Evolutionary conservation across 2,888 invertebrate species (phyloP).

Genomic region (Oconnorella tubifera): DNA sequence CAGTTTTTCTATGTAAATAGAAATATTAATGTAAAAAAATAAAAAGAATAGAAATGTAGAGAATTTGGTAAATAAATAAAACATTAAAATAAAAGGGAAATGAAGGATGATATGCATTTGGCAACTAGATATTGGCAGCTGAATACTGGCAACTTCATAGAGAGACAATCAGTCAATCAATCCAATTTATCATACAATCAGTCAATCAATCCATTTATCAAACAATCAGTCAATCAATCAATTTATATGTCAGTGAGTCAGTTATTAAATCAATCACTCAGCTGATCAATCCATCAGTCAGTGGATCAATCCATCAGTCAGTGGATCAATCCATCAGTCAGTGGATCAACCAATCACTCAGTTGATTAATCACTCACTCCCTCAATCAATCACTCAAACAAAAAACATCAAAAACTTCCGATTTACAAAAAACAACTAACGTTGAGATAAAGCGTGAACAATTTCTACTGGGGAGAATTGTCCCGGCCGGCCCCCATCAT

Average conservation of each 20-base stretch:
- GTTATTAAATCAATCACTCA: neutral
- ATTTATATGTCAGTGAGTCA: neutral
- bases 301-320: neutral
- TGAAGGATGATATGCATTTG: no score
- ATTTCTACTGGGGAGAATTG: neutral
- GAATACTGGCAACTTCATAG: no score
- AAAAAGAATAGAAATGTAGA: no score
- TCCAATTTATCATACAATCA: neutral
- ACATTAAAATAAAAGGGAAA: no score
- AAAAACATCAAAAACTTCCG: no score
- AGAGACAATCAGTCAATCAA: no score
- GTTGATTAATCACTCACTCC: neutral
- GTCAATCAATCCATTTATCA: neutral
- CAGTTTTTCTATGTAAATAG: neutral
- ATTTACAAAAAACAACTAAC: no score
- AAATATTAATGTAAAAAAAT: no score
- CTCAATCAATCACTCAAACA: neutral
- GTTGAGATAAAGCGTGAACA: neutral
- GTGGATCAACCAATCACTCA: neutral
- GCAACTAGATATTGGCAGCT: no score
- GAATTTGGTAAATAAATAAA: no score
- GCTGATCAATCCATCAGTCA: neutral
- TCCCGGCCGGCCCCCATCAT: neutral
- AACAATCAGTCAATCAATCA: no score
- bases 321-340: neutral